These are phyloP conservation scores for Leptobrachium leishanense DNA, from an alignment of 2,113 vertebrate species.

Conservation along the genomic window DNA sequence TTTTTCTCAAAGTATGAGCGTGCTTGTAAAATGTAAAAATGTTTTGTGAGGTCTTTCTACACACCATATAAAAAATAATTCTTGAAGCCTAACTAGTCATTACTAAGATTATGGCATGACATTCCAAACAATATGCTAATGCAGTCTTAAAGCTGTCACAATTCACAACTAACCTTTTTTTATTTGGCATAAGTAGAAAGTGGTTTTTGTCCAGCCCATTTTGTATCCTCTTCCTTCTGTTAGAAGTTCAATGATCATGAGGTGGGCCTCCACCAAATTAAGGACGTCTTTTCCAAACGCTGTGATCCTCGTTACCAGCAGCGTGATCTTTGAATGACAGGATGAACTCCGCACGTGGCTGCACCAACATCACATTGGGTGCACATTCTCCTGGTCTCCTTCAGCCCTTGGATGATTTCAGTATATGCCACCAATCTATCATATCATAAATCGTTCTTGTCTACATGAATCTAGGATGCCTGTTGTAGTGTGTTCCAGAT, in stretches of 20 bases:
- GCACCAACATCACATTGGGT: conserved; percentile 96
- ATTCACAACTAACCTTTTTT: too few species aligned
- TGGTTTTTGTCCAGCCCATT: conserved; percentile 92
- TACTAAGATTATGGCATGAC: too few species aligned
- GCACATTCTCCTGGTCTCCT: conserved; percentile 97
- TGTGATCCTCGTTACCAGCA: conserved; percentile 93
- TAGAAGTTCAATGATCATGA: conserved; percentile 94
- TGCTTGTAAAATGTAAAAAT: too few species aligned
- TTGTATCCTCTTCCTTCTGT: conserved; percentile 95
- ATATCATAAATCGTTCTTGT: conserved; percentile 99
- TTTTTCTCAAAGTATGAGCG: too few species aligned
- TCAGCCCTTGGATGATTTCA: conserved; percentile 96
- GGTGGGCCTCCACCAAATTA: conserved; percentile 93
- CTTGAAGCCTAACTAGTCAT: too few species aligned
- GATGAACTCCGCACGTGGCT: conserved; percentile 96
- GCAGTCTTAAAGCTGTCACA: too few species aligned
- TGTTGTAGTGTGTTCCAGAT: conserved; percentile 81
- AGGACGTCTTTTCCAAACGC: conserved; percentile 95
- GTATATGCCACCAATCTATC: conserved; percentile 99
- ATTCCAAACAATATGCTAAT: too few species aligned
- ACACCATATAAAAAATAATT: too few species aligned
- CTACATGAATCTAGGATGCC: conserved; percentile 94
- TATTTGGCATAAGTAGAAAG: conserved; percentile 74
- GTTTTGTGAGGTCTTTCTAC: too few species aligned
- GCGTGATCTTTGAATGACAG: conserved; percentile 97